A percentile compares a stretch with the other conserved stretches of the same genome.
phyloP scores from a whole-genome alignment of 2,797 vertebrate species.

The Enteromius treurensis region DNA sequence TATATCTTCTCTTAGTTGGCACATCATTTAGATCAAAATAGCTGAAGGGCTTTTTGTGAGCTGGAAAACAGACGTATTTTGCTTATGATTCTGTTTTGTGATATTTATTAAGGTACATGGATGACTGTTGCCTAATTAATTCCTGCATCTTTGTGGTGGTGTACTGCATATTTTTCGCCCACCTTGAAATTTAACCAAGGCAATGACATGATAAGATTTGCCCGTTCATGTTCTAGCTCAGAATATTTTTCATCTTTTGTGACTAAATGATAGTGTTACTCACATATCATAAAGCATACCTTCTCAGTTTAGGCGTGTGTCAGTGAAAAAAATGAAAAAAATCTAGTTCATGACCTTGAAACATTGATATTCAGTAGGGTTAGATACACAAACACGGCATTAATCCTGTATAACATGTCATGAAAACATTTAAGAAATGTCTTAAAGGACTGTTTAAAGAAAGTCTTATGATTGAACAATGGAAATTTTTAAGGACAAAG shows the following conservation, averaged over 20 bases:
- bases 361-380: not conserved
- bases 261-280: constrained; percentile 53
- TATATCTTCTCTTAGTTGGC: not conserved
- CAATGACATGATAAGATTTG: constrained; percentile 37
- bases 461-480: constrained; percentile 69
- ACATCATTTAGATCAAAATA: not conserved
- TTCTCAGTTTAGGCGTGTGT: constrained; percentile 34
- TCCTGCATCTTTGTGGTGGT: constrained; percentile 17
- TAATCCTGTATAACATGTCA: not conserved
- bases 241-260: constrained; percentile 33
- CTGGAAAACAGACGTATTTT: not conserved
- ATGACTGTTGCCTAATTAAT: constrained; percentile 10
- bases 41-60: not conserved
- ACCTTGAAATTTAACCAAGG: constrained; percentile 22
- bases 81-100: not conserved
- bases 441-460: constrained; percentile 64
- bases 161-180: constrained; percentile 28
- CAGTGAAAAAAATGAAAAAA: not conserved
- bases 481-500: constrained; percentile 70
- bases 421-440: constrained; percentile 57
- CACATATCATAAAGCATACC: constrained; percentile 20
- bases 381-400: not conserved
- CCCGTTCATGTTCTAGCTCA: constrained; percentile 25
- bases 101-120: not conserved
- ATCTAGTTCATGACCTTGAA: not conserved